These are phyloP conservation scores for Opisthocomus hoazin DNA, from an alignment of 2,113 vertebrate genomes.

Conservation along the genomic window DNA sequence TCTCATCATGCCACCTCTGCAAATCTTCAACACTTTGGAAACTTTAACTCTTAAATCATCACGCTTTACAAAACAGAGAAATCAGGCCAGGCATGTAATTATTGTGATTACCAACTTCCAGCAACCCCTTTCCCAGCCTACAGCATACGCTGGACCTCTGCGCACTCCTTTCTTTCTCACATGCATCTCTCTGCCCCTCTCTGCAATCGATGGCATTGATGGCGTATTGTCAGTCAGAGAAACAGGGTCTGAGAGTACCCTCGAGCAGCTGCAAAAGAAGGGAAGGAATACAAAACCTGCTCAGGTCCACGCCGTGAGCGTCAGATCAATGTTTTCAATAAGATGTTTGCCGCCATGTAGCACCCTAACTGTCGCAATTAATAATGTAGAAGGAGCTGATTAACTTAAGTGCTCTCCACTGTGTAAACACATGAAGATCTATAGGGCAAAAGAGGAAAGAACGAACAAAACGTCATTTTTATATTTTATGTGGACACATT, in stretches of 20 bases:
- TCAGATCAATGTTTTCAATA: constrained; percentile 66
- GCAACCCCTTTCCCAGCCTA: neutral
- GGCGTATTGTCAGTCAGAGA: constrained; percentile 66
- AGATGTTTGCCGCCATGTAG: constrained; percentile 34
- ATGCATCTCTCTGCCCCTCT: constrained; percentile 19
- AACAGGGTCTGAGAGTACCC: constrained; percentile 69
- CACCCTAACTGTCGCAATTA: constrained; percentile 70
- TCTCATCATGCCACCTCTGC: neutral
- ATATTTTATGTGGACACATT: constrained; percentile 69
- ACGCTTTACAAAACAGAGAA: neutral
- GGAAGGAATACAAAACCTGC: constrained; percentile 46
- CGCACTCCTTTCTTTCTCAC: neutral
- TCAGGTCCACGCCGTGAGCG: constrained; percentile 7
- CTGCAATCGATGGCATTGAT: constrained; percentile 62
- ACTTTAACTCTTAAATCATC: neutral
- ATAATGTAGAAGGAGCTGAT: constrained; percentile 75
- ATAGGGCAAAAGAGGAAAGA: constrained; percentile 48
- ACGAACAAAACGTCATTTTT: constrained; percentile 73
- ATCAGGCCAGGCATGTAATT: neutral
- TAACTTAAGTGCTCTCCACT: constrained; percentile 73
- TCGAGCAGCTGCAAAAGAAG: constrained; percentile 38
- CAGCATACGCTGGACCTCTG: neutral
- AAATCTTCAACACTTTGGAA: neutral
- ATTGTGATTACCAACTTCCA: neutral
- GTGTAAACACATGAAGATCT: constrained; percentile 73